These are phyloP conservation scores for Panagrolaimus sp. DNA, from an alignment of 1,140 invertebrate species.

Conservation along the genomic window DNA sequence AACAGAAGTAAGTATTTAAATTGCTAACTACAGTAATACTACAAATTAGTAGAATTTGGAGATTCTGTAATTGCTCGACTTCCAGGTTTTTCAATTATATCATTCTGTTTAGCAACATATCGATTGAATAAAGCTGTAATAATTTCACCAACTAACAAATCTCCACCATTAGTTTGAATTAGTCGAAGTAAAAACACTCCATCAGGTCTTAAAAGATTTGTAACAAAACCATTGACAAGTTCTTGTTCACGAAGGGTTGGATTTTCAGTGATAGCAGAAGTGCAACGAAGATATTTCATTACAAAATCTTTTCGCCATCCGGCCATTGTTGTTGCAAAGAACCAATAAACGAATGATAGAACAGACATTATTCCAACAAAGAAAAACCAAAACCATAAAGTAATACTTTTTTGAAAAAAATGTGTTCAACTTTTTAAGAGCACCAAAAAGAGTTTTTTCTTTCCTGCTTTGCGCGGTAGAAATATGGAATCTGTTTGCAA, in stretches of 20 bases:
- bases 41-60: background rate
- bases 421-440: no score
- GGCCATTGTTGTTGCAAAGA: constrained; percentile 38
- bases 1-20: no score
- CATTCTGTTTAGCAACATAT: constrained; percentile 25
- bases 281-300: constrained; percentile 43
- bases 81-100: constrained; percentile 21
- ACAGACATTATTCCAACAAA: constrained; percentile 53
- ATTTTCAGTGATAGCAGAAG: constrained; percentile 22
- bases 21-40: background rate
- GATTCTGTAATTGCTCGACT: constrained; percentile 16
- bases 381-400: constrained; percentile 57
- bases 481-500: no score
- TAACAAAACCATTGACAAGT: constrained; percentile 39
- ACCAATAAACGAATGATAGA: constrained; percentile 52
- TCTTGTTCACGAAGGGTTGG: constrained; percentile 32
- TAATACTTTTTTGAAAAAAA: no score
- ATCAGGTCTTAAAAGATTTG: constrained; percentile 57
- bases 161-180: constrained; percentile 55
- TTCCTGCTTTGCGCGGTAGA: no score
- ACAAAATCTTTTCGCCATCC: constrained; percentile 35
- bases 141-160: constrained; percentile 51
- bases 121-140: constrained; percentile 31
- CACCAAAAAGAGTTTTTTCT: no score
- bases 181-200: constrained; percentile 58